Base-by-base conservation (phyloP, 2,797 vertebrate species). In the Sebastes wilsoni region DNA sequence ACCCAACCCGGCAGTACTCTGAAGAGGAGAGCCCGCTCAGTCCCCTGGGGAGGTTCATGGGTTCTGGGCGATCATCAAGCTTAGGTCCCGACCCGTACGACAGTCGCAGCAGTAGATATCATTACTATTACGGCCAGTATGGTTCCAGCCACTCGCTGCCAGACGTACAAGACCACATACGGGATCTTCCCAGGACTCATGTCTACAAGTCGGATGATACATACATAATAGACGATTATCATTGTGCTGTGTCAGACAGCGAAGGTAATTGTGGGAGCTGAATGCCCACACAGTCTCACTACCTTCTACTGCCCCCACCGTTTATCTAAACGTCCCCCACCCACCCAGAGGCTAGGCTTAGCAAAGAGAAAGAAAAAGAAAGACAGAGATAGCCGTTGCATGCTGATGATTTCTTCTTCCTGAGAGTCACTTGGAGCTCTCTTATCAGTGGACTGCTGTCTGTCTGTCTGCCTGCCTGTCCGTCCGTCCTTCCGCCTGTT, bases 61-160 rank as follows among this genome's bases (percentile, higher is more conserved):
- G 96, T 83, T 96, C 94, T 81, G 96, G 97, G 3, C 96, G 96
- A 20, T 94, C 96, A 14, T 91, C 93, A 0, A 96, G 96, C 75
- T 93, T 94, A 92, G 97, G 96, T 25, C 84, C 96, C 0, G 94
- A 98, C 81, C 95, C 97, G 49, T 96, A 97, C 16, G 97, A 99
- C 56, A 94, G 95, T 85, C 97, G 95, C 90, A 96, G 85, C 92
- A 91, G 95, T 93, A 93, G 72, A 92, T 92, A 92, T 90, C 91
- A 93, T 46, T 94, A 93, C 90, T 94, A 95, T 92, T 92, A 95
- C 34, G 93, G 93, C 83, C 97, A 96, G 32, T 99, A 98, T 93
- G 98, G 98, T 95, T 99, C 98, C 95, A 99, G 99, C 95, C 98
- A 99, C 95, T 99, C 98, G 69, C 96, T 99, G 93, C 99, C 98